Evolutionary conservation across 2,113 vertebrate genomes (phyloP).

Genomic region (Triplophysa tibetana): DNA sequence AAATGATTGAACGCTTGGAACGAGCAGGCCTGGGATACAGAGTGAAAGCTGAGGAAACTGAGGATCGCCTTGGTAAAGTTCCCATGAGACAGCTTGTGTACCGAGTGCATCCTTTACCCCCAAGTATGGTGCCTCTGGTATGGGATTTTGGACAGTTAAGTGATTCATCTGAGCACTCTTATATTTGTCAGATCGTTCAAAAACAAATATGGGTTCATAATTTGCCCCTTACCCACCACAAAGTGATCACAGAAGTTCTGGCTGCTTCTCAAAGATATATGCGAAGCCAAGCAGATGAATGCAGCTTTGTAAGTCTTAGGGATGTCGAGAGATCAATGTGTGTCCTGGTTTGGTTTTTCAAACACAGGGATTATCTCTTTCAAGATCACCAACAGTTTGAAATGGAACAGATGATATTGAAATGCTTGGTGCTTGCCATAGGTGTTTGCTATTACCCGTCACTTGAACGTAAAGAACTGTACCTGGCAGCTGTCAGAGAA

Average conservation of each 20-base stretch:
- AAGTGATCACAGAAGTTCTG: conserved; percentile 68
- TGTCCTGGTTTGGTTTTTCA: conserved; percentile 76
- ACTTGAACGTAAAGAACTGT: conserved; percentile 66
- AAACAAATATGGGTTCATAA: conserved; percentile 57
- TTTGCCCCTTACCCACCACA: conserved; percentile 54
- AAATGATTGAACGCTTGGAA: conserved; percentile 75
- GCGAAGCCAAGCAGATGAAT: conserved; percentile 69
- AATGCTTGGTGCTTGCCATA: conserved; percentile 71
- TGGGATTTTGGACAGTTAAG: conserved; percentile 82
- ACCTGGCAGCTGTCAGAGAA: conserved; percentile 61
- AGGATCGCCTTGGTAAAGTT: conserved; percentile 75
- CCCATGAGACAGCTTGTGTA: conserved; percentile 79
- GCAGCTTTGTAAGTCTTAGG: conserved; percentile 79
- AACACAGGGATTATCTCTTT: conserved; percentile 60
- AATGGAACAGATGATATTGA: conserved; percentile 51
- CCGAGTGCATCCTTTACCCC: conserved; percentile 76
- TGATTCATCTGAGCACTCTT: conserved; percentile 71
- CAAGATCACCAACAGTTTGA: not conserved
- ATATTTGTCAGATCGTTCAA: conserved; percentile 75
- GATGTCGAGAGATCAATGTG: conserved; percentile 78
- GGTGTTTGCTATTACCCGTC: conserved; percentile 79
- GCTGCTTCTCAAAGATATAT: conserved; percentile 74
- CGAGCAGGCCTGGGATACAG: conserved; percentile 77
- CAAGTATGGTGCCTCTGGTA: conserved; percentile 77
- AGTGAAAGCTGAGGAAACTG: conserved; percentile 73